phyloP scores from a whole-genome alignment of 30 jellyfish, hydroid and myxozoan genomes.

The Cassiopea andromeda region DNA sequence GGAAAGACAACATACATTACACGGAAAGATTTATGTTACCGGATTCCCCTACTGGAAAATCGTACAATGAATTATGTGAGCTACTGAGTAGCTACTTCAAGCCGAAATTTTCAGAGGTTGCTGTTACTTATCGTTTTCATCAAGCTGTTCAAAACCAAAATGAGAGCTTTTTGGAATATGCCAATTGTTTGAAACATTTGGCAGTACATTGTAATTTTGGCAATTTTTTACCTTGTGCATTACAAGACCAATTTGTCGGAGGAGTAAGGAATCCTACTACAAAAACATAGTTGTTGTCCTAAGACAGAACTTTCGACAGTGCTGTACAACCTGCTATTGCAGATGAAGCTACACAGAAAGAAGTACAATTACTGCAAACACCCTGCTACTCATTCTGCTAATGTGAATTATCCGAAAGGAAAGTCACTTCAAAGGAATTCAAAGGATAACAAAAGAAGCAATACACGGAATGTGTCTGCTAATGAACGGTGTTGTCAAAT shows the following conservation, averaged over 20 bases:
- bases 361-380: background rate
- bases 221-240: slow-evolving; percentile 34
- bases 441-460: too few species aligned
- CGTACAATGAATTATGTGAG: slow-evolving; percentile 33
- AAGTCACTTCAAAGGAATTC: too few species aligned
- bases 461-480: background rate
- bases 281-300: slow-evolving; percentile 21
- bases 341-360: slow-evolving; percentile 14
- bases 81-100: slow-evolving; percentile 23
- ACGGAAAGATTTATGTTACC: slow-evolving; percentile 40
- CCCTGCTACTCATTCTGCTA: slow-evolving; percentile 24
- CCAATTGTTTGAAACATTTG: slow-evolving; percentile 27
- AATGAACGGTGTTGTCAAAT: background rate
- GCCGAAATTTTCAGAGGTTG: background rate
- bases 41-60: slow-evolving; percentile 37
- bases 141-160: slow-evolving; percentile 58
- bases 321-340: slow-evolving; percentile 43
- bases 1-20: slow-evolving; percentile 28
- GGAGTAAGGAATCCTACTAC: too few species aligned
- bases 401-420: too few species aligned
- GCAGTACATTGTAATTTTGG: slow-evolving; percentile 30
- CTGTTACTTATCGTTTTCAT: slow-evolving; percentile 5
- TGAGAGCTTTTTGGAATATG: slow-evolving; percentile 35
- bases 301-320: slow-evolving; percentile 35
- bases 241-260: too few species aligned